Percentiles rank a stretch among this genome's conserved stretches.
Conservation (phyloP, 1,140 invertebrate species). For the Carposina sasakii region DNA sequence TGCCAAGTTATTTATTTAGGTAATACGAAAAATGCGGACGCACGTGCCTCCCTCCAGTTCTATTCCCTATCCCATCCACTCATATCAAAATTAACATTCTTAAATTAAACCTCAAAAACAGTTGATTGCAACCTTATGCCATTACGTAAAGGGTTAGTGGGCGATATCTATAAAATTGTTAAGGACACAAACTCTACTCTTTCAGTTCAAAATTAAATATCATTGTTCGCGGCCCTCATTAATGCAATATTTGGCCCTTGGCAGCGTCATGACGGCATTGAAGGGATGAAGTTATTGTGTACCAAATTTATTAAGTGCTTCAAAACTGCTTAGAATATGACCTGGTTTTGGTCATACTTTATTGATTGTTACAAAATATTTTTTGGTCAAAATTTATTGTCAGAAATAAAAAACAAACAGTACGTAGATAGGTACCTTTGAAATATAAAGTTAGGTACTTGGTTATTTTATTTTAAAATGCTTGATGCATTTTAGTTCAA, state of each 20-base stretch:
- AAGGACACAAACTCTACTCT: slow-evolving; percentile 41
- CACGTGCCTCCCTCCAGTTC: slow-evolving; percentile 44
- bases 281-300: slow-evolving; percentile 58
- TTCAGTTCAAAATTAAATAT: slow-evolving; percentile 67
- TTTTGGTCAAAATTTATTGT: too few species aligned
- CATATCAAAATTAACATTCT: slow-evolving; percentile 30
- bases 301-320: slow-evolving; percentile 54
- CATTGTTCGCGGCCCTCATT: slow-evolving; percentile 65
- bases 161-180: background rate
- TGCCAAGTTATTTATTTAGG: slow-evolving; percentile 66
- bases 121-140: slow-evolving; percentile 36
- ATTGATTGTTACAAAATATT: too few species aligned
- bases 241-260: slow-evolving; percentile 64
- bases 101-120: slow-evolving; percentile 11
- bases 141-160: background rate
- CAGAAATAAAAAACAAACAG: too few species aligned
- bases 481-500: too few species aligned
- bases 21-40: slow-evolving; percentile 63
- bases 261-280: slow-evolving; percentile 28
- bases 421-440: too few species aligned
- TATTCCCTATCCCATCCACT: slow-evolving; percentile 44
- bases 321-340: too few species aligned
- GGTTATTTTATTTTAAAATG: too few species aligned
- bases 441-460: too few species aligned
- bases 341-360: too few species aligned